Evolutionary conservation across 23 tunicate genomes (phyloP), one percentile per base, ranked within the genome.

Genomic region (Ascidia mentula): DNA sequence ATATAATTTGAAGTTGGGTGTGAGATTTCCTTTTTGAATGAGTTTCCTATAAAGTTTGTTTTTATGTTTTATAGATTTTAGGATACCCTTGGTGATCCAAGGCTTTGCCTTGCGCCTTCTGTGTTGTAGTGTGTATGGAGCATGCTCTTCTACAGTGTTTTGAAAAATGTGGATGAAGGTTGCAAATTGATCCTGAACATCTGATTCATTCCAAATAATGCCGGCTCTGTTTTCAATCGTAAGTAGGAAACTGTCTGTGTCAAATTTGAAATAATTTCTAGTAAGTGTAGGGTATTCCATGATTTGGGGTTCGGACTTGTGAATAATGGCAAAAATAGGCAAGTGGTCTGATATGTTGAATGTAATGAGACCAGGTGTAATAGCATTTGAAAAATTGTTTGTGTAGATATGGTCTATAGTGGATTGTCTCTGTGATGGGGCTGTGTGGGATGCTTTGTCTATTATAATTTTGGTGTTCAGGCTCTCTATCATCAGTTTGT

Each of bases 61-160:
- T 45, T 45, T 45, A 45, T 45, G 60, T 45, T 45, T 45, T 45
- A 45, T 45, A 45, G 60, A 45, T 45, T 45, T 45, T 45, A 45
- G 60, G 17, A 45, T 45, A 17, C 60, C 60, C 18, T 45, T 45
- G 17, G 60, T 45, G 18, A 45, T 45, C 60, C 60, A 45, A 17
- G 60, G 60, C 18, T 45, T 45, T 45, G 17, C 18, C 18, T 45
- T 45, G 18, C 18, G 60, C 18, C 18, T 45, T 45, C 60, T 17
- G 60, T 18, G 17, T 17, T 17, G 60, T 17, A 17, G 17, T 17
- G 18, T 17, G 18, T 17, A 45, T 45, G 60, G 60, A 18, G 60
- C 60, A 45, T 45, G 60, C 60, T 45, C 18, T 17, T 45, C 18
- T 45, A 45, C 18, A 17, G 18, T 18, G 18, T 45, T 17, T 45